Conservation (phyloP, 2,113 vertebrate species). For the Natator depressus region DNA sequence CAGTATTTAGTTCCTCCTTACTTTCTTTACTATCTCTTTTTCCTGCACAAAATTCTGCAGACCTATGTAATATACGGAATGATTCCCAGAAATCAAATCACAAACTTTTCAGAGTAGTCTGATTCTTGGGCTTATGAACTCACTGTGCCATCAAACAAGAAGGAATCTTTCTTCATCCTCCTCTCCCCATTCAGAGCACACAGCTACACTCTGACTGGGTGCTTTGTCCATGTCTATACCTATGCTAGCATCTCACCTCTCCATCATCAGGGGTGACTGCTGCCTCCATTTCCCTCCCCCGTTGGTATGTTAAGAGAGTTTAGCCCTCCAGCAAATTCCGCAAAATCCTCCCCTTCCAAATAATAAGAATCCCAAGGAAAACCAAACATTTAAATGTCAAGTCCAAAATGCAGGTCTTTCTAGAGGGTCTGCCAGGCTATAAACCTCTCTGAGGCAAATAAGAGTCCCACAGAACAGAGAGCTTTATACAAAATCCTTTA, state of each 20-base stretch:
- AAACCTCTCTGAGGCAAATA: background rate
- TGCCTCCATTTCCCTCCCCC: background rate
- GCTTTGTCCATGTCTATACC: background rate
- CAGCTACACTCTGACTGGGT: background rate
- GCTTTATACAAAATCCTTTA: background rate
- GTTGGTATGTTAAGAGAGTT: background rate
- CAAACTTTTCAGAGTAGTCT: background rate
- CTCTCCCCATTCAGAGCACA: background rate
- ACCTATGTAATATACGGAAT: background rate
- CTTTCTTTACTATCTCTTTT: background rate
- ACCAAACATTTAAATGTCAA: background rate
- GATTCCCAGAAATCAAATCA: background rate
- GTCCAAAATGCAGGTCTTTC: background rate
- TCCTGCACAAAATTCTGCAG: background rate
- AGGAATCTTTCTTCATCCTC: background rate
- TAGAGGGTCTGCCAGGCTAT: background rate
- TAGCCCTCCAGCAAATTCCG: background rate
- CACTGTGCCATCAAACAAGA: background rate
- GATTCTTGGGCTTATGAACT: background rate
- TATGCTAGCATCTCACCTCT: background rate
- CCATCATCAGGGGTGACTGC: background rate
- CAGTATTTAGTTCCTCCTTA: background rate
- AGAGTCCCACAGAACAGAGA: background rate
- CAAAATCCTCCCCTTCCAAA: background rate
- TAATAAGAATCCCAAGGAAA: background rate